phyloP scores from a whole-genome alignment of 2,888 invertebrate species.

The Perithous albicinctus region DNA sequence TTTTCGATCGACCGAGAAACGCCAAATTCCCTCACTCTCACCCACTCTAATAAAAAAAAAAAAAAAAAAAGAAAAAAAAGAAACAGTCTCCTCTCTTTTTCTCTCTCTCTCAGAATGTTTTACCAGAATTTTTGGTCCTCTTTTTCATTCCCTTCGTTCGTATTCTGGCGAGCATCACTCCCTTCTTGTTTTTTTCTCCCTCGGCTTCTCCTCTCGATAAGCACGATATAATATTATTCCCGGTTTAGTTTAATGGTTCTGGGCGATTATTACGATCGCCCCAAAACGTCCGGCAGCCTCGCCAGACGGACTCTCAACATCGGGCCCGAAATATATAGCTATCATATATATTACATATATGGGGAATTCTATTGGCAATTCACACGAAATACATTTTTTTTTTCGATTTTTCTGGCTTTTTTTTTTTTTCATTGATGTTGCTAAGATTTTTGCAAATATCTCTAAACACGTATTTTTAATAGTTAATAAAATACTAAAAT shows the following conservation, averaged over 20 bases:
- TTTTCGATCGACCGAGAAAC: constrained; percentile 60
- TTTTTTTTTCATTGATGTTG: too few relatives aligned
- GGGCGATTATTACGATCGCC: constrained; percentile 84
- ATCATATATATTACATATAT: constrained; percentile 33
- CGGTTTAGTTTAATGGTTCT: constrained; percentile 85
- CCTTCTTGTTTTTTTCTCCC: constrained; percentile 60
- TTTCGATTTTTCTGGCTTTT: too few relatives aligned
- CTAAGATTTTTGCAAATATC: too few relatives aligned
- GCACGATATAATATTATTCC: constrained; percentile 85
- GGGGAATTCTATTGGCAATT: too few relatives aligned
- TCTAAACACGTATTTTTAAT: too few relatives aligned
- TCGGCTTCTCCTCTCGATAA: constrained; percentile 76
- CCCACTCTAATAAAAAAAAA: constrained; percentile 64
- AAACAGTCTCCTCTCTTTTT: constrained; percentile 46
- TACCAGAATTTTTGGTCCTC: constrained; percentile 23
- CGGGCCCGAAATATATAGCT: constrained; percentile 47
- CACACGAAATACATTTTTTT: too few relatives aligned
- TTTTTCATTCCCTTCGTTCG: constrained; percentile 17
- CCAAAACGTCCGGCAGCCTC: constrained; percentile 75
- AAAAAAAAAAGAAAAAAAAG: too few relatives aligned
- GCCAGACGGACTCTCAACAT: constrained; percentile 60
- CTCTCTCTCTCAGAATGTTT: constrained; percentile 32
- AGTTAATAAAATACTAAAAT: too few relatives aligned
- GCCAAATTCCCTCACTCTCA: constrained; percentile 47
- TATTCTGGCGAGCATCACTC: constrained; percentile 47